Percentiles rank a stretch among this genome's conserved stretches.
Evolutionary conservation across 2,888 invertebrate genomes (phyloP).

Genomic region (Leptogaster cylindrica): DNA sequence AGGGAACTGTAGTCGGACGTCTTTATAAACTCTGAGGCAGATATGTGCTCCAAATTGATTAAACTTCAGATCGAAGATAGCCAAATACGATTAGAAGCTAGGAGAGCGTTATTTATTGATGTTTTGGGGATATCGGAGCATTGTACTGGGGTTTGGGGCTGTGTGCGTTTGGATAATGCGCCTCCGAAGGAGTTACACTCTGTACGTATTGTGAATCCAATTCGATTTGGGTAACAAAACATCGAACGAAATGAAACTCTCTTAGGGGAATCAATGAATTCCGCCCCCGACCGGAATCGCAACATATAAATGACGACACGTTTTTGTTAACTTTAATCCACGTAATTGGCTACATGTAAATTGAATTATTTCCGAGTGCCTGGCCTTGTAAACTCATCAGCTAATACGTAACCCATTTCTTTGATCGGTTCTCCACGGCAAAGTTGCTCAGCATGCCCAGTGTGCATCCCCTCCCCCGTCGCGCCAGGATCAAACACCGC

Average conservation of each 20-base stretch:
- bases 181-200: slow-evolving; percentile 9
- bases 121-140: slow-evolving; percentile 46
- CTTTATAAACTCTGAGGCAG: slow-evolving; percentile 38
- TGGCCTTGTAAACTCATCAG: no score
- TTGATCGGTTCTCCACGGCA: no score
- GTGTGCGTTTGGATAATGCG: slow-evolving; percentile 27
- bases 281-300: no score
- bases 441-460: no score
- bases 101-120: slow-evolving; percentile 45
- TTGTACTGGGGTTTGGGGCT: slow-evolving; percentile 22
- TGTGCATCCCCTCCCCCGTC: no score
- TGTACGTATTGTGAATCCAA: slow-evolving; percentile 19
- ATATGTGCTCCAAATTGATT: slow-evolving; percentile 47
- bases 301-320: no score
- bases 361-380: no score
- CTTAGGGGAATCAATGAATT: slow-evolving; percentile 3
- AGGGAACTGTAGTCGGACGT: slow-evolving; percentile 25
- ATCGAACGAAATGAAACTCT: neutral
- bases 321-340: no score
- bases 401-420: no score
- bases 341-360: no score
- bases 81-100: slow-evolving; percentile 45
- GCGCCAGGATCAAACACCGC: no score
- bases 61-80: slow-evolving; percentile 46
- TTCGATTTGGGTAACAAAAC: slow-evolving; percentile 21